Conservation (phyloP, 2,797 vertebrate species). For the Schizopygopsis malacanthus region DNA sequence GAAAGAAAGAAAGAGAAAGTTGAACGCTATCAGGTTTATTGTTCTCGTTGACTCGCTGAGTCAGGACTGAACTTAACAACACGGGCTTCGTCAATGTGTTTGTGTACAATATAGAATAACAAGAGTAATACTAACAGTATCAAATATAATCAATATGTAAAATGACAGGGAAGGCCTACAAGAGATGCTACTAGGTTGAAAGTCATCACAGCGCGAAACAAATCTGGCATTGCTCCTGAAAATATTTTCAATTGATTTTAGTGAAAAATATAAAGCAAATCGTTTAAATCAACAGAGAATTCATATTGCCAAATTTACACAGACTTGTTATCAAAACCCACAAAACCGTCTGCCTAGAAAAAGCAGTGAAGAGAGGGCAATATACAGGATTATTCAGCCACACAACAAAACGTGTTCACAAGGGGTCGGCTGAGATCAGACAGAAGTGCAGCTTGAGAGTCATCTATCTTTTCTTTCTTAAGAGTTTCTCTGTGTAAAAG, state of each 20-base stretch:
- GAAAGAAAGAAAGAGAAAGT: constrained; percentile 52
- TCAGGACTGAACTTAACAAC: constrained; percentile 96
- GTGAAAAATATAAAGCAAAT: constrained; percentile 94
- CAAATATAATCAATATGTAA: constrained; percentile 62
- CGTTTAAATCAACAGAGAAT: constrained; percentile 88
- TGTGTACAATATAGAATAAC: constrained; percentile 77
- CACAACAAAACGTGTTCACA: constrained; percentile 74
- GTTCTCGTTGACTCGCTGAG: constrained; percentile 94
- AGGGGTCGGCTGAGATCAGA: constrained; percentile 68
- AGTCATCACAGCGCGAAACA: constrained; percentile 94
- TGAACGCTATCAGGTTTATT: constrained; percentile 97
- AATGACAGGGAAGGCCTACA: constrained; percentile 71
- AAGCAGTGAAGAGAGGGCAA: constrained; percentile 84
- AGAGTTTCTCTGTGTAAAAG: constrained; percentile 70
- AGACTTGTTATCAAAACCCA: constrained; percentile 91
- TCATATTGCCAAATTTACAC: constrained; percentile 88
- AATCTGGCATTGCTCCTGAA: constrained; percentile 88
- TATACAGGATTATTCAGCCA: constrained; percentile 86
- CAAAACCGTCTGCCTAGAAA: constrained; percentile 91
- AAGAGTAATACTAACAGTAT: constrained; percentile 69
- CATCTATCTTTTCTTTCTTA: constrained; percentile 67
- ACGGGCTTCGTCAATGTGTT: constrained; percentile 88
- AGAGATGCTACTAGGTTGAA: constrained; percentile 89
- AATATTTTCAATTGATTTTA: constrained; percentile 91
- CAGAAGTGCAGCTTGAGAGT: constrained; percentile 84